Evolutionary conservation across 2,113 vertebrate genomes (phyloP).

Genomic region (Haemorhous mexicanus): DNA sequence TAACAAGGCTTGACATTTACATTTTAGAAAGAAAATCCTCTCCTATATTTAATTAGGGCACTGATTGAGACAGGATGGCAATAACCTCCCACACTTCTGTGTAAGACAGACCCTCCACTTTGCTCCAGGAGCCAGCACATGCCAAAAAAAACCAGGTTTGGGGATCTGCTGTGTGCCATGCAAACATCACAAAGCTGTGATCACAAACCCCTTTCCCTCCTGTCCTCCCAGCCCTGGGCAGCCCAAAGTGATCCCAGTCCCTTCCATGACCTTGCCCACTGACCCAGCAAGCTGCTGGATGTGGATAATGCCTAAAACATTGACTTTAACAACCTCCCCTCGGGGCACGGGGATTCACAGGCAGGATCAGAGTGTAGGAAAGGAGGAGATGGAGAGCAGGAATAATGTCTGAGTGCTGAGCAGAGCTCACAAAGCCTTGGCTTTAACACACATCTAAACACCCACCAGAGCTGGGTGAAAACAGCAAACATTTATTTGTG

Average conservation of each 20-base stretch:
- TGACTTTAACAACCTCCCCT: background rate
- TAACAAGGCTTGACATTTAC: constrained; percentile 12
- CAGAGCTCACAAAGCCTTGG: background rate
- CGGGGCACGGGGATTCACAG: background rate
- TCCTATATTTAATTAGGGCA: constrained; percentile 15
- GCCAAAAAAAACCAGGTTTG: background rate
- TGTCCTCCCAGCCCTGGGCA: background rate
- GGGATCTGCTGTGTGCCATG: background rate
- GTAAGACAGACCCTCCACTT: background rate
- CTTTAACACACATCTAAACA: background rate
- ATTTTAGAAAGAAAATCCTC: constrained; percentile 27
- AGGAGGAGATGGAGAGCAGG: background rate
- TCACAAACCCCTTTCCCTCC: background rate
- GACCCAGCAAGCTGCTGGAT: background rate
- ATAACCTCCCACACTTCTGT: background rate
- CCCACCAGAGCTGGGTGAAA: constrained; percentile 24
- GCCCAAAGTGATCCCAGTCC: background rate
- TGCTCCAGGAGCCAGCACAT: background rate
- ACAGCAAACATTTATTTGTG: constrained; percentile 58
- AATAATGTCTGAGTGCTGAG: background rate
- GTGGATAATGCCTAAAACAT: background rate
- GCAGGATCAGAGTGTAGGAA: background rate
- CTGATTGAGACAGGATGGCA: background rate
- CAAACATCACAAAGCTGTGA: background rate
- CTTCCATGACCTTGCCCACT: background rate